phyloP scores from a whole-genome alignment of 92 coral and sea anemone genomes.

The Palythoa grandiflora region DNA sequence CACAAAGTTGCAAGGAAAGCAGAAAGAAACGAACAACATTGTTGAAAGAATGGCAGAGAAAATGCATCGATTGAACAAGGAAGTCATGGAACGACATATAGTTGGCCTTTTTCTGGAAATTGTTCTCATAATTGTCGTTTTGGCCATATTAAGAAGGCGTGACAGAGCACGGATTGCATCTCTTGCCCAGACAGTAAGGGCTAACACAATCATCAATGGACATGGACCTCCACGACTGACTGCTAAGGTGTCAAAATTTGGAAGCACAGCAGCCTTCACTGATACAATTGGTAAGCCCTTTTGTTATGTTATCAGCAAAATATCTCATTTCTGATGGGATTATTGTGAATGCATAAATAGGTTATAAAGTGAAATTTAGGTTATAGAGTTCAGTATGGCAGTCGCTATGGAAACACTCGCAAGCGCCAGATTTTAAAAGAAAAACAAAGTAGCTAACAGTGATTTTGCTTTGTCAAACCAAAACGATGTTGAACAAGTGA shows the following conservation, averaged over 20 bases:
- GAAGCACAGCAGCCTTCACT: background rate
- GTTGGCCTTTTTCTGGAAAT: conserved; percentile 89
- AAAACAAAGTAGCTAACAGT: no score
- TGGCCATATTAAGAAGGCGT: conserved; percentile 75
- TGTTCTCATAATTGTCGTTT: conserved; percentile 68
- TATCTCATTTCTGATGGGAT: no score
- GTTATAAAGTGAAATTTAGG: no score
- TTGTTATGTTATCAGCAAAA: no score
- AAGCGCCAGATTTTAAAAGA: no score
- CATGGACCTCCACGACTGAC: conserved; percentile 40
- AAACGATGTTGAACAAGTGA: no score
- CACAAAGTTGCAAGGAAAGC: conserved; percentile 36
- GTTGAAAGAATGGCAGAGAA: conserved; percentile 22
- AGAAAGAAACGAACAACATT: conserved; percentile 22
- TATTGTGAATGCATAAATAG: no score
- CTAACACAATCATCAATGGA: conserved; percentile 7
- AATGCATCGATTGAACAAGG: conserved; percentile 37
- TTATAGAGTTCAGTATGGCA: no score
- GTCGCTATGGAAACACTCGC: no score
- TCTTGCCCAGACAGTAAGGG: conserved; percentile 33
- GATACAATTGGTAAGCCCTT: conserved; percentile 5
- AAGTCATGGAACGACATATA: conserved; percentile 95
- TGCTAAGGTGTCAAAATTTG: conserved; percentile 65
- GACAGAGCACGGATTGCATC: conserved; percentile 55
- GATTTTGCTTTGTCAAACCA: no score